Conservation (phyloP, 2,888 invertebrate species). For the Cheilosia grossa region DNA sequence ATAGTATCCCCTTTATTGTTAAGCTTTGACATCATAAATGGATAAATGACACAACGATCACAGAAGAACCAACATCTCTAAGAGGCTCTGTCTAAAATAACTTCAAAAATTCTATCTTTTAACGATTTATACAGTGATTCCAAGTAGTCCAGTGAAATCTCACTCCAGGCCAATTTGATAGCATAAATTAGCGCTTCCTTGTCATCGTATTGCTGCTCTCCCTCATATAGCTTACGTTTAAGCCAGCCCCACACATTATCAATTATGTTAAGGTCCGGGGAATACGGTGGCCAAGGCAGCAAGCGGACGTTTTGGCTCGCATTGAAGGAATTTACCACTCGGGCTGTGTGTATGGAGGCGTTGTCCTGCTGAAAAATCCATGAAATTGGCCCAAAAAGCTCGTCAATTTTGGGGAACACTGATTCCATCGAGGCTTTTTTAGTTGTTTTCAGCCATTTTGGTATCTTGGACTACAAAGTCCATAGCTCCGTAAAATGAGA, state of each 20-base stretch:
- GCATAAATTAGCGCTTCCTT: constrained; percentile 31
- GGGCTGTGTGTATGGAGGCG: not conserved
- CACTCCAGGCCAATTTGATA: not conserved
- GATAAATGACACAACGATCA: too few species aligned
- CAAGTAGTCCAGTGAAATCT: too few species aligned
- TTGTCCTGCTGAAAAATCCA: constrained; percentile 49
- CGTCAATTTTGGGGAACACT: constrained; percentile 45
- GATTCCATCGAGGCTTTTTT: constrained; percentile 50
- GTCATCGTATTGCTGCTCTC: constrained; percentile 46
- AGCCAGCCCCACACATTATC: constrained; percentile 59
- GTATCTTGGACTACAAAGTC: not conserved
- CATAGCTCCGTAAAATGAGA: not conserved
- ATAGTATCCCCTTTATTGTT: too few species aligned
- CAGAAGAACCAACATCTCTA: too few species aligned
- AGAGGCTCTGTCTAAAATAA: too few species aligned
- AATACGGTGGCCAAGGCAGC: constrained; percentile 55
- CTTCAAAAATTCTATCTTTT: too few species aligned
- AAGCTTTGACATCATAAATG: too few species aligned
- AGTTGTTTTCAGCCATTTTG: not conserved
- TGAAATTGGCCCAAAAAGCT: constrained; percentile 52
- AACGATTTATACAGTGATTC: too few species aligned
- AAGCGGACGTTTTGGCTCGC: constrained; percentile 44
- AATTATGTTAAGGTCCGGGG: constrained; percentile 53
- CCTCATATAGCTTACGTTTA: constrained; percentile 37
- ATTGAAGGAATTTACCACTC: constrained; percentile 53